Percentiles rank a stretch among this genome's conserved stretches.
These are phyloP conservation scores for Goniozus legneri DNA, from an alignment of 1,140 invertebrate genomes.

Conservation along the genomic window DNA sequence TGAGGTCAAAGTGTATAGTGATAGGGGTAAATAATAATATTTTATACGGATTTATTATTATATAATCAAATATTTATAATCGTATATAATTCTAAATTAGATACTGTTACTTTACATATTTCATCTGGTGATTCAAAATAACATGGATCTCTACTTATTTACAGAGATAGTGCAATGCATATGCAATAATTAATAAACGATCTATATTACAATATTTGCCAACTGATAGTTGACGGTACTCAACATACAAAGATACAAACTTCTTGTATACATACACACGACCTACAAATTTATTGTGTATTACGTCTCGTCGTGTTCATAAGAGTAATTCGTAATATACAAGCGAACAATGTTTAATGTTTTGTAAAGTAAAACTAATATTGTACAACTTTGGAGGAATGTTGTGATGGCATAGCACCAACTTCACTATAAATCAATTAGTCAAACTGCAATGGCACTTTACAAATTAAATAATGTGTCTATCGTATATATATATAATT, in stretches of 20 bases:
- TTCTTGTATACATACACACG: constrained; percentile 40
- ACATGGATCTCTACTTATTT: constrained; percentile 51
- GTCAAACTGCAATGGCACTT: constrained; percentile 55
- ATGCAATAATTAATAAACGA: constrained; percentile 50
- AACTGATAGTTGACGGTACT: constrained; percentile 33
- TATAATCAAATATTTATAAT: constrained; percentile 51
- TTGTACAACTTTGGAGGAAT: constrained; percentile 57
- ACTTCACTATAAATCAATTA: constrained; percentile 51
- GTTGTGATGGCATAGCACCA: constrained; percentile 56
- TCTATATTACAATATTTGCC: constrained; percentile 38
- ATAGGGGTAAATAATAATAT: constrained; percentile 25
- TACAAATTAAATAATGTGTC: constrained; percentile 52
- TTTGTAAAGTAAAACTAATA: constrained; percentile 52
- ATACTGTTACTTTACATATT: constrained; percentile 50
- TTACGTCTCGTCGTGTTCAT: constrained; percentile 29
- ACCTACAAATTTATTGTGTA: constrained; percentile 23
- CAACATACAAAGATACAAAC: constrained; percentile 54
- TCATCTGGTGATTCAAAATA: constrained; percentile 51
- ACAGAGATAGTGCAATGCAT: constrained; percentile 51
- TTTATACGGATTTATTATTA: constrained; percentile 44
- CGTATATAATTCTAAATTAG: constrained; percentile 53
- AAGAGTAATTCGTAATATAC: constrained; percentile 42
- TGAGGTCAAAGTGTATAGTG: background rate
- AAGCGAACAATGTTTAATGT: constrained; percentile 39
- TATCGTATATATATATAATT: constrained; percentile 31